Evolutionary conservation across 2,113 vertebrate species (phyloP).

Genomic region (Pycnonotus jocosus): DNA sequence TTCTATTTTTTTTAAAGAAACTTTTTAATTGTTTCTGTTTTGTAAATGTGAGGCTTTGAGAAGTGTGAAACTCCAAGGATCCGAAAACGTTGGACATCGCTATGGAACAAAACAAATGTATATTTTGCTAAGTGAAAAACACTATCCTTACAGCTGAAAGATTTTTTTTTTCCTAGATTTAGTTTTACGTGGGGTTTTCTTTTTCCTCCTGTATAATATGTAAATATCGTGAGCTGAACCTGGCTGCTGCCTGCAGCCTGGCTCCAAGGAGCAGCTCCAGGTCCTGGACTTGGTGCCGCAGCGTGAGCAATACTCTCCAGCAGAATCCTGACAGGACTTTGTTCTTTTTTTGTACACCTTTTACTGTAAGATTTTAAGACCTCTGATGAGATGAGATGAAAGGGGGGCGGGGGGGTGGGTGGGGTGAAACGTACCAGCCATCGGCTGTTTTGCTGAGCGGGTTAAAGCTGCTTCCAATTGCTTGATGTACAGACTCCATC

Average conservation of each 20-base stretch:
- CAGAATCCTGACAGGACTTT: conserved; percentile 66
- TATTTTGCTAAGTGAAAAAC: conserved; percentile 88
- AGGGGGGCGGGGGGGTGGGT: background rate
- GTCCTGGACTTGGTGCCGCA: conserved; percentile 56
- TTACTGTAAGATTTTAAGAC: conserved; percentile 80
- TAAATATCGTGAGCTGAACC: conserved; percentile 83
- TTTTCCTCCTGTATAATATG: conserved; percentile 89
- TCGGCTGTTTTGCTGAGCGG: conserved; percentile 39
- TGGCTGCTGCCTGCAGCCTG: conserved; percentile 56
- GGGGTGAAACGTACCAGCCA: background rate
- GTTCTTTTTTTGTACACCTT: conserved; percentile 70
- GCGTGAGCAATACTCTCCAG: conserved; percentile 69
- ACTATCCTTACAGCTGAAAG: conserved; percentile 82
- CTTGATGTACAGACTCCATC: conserved; percentile 62
- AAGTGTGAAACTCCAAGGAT: conserved; percentile 70
- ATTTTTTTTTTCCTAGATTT: conserved; percentile 78
- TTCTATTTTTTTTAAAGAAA: conserved; percentile 70
- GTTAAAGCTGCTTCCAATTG: conserved; percentile 59
- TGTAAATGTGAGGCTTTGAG: conserved; percentile 88
- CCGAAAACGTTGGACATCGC: conserved; percentile 67
- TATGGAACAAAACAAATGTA: conserved; percentile 84
- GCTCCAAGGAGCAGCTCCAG: conserved; percentile 57
- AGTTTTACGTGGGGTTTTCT: conserved; percentile 74
- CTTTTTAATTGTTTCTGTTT: conserved; percentile 80
- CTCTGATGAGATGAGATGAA: conserved; percentile 48